phyloP scores from a whole-genome alignment of 2,888 invertebrate genomes.

The Calliopum simillimum region DNA sequence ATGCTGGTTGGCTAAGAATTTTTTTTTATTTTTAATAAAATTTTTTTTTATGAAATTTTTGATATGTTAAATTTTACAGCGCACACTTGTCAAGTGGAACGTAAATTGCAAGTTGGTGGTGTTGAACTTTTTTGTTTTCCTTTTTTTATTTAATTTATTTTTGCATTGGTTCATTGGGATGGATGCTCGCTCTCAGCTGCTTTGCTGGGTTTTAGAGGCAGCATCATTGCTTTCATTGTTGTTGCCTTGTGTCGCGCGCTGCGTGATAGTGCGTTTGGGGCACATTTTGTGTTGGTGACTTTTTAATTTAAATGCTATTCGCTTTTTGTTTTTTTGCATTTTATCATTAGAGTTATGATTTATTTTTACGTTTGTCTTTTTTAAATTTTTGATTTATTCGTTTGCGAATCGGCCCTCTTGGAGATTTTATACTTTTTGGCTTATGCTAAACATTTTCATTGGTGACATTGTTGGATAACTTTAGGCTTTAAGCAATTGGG shows the following conservation, averaged over 20 bases:
- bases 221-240: not conserved
- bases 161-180: no score
- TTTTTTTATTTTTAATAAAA: not conserved
- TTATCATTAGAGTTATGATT: no score
- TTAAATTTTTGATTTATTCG: slow-evolving; percentile 36
- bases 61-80: slow-evolving; percentile 34
- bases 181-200: no score
- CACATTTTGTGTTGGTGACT: not conserved
- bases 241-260: not conserved
- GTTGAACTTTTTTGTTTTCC: not conserved
- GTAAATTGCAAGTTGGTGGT: slow-evolving; percentile 20
- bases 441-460: not conserved
- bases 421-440: not conserved
- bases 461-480: not conserved
- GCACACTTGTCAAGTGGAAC: slow-evolving; percentile 1
- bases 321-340: slow-evolving; percentile 43
- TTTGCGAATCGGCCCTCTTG: not conserved
- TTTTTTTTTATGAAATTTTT: slow-evolving; percentile 20
- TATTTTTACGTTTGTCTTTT: slow-evolving; percentile 41
- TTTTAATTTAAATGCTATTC: not conserved
- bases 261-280: not conserved
- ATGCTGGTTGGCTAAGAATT: no score
- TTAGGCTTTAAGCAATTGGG: no score
- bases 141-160: not conserved
- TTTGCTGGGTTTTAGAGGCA: no score